Percentiles rank a stretch among this genome's conserved stretches.
phyloP scores from a whole-genome alignment of 2,113 vertebrate species.

The Cavia porcellus region DNA sequence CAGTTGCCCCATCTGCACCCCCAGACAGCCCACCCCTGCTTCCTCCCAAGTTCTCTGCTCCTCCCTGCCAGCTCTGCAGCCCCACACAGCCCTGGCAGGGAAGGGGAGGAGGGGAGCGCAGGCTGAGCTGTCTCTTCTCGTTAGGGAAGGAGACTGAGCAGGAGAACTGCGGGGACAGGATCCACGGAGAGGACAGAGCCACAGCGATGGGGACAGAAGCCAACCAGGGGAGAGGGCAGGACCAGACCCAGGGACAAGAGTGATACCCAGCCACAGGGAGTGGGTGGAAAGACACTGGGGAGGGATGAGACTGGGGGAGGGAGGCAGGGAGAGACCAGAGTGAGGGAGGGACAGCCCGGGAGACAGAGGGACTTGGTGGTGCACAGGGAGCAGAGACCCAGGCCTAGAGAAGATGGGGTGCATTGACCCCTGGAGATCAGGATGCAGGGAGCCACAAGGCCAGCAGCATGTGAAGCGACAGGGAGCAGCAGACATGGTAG shows the following conservation, averaged over 20 bases:
- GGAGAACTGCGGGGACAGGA: background rate
- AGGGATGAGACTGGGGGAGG: background rate
- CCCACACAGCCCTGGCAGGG: background rate
- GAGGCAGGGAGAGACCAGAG: background rate
- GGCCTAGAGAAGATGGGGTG: background rate
- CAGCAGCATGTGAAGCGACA: background rate
- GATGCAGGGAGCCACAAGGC: conserved; percentile 34
- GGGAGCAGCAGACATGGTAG: background rate
- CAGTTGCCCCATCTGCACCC: background rate
- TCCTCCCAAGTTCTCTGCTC: background rate
- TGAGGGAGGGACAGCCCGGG: background rate
- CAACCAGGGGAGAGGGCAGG: background rate
- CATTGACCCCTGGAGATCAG: background rate
- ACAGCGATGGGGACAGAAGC: background rate
- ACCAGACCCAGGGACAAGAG: background rate
- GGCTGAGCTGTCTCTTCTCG: conserved; percentile 68
- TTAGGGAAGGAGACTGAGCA: conserved; percentile 56
- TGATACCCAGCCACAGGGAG: too few relatives aligned
- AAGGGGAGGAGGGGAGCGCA: conserved; percentile 28
- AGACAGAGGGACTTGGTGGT: background rate
- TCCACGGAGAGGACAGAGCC: background rate
- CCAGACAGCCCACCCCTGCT: background rate
- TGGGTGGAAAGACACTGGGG: background rate
- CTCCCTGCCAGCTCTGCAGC: background rate
- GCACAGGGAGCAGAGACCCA: background rate